A percentile compares a stretch with the other conserved stretches of the same genome.
Conservation (phyloP, 2,888 invertebrate genomes). For the Rhopalosiphum nymphaeae region DNA sequence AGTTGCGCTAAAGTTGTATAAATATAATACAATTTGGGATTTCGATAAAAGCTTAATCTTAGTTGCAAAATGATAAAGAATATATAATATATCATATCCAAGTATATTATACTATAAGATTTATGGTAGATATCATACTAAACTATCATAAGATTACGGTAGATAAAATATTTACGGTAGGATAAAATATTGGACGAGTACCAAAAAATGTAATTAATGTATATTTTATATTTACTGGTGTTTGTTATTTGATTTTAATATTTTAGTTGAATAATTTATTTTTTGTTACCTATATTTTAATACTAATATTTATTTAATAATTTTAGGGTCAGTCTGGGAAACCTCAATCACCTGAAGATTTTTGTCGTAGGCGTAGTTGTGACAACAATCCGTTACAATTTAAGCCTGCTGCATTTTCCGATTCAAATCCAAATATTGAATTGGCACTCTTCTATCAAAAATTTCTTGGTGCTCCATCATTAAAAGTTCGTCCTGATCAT, state of each 20-base stretch:
- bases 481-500: slow-evolving; percentile 49
- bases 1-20: no score
- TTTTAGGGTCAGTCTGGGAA: slow-evolving; percentile 54
- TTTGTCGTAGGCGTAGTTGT: slow-evolving; percentile 53
- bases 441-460: slow-evolving; percentile 59
- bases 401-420: slow-evolving; percentile 56
- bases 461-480: slow-evolving; percentile 57
- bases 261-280: background rate
- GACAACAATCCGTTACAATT: slow-evolving; percentile 55
- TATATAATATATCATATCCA: no score
- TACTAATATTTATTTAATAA: slow-evolving; percentile 14
- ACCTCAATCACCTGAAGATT: slow-evolving; percentile 51
- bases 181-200: no score
- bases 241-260: slow-evolving; percentile 4
- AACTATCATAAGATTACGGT: no score
- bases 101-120: no score
- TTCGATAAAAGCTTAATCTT: no score
- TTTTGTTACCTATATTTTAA: background rate
- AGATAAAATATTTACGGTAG: no score
- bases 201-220: no score
- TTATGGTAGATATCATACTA: no score
- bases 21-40: no score
- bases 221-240: slow-evolving; percentile 22
- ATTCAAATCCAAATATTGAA: slow-evolving; percentile 60
- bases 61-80: no score